Base-by-base conservation (phyloP, 2,113 vertebrate genomes). In the Tamias sibiricus region DNA sequence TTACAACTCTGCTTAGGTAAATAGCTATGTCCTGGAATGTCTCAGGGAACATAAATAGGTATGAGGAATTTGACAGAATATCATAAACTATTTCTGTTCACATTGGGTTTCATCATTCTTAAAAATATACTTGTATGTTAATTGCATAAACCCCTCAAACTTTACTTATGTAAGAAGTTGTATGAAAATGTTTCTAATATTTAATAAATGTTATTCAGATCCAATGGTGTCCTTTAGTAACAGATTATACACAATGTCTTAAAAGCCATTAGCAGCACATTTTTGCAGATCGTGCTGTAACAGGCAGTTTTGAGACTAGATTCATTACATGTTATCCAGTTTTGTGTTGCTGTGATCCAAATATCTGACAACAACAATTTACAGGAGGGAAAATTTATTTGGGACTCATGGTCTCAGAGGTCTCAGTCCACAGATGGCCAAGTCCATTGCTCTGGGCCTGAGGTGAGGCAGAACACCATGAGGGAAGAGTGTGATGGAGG, bases 151-250 rank as follows among this genome's bases (percentile, higher is more conserved):
- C 4, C 7, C 69, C 57, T 82, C 8, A 20, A 84, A 44, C 16
- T 24, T 87, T 66, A 68, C 71, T 66, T 85, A 32, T 47, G 12
- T 94, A 44, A 93, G 68, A 94, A 95, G 68, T 83, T 91, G 87
- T 81, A 74, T 97, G 92, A 95, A 91, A 88, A 57, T 68, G 64
- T 94, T 87, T 76, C 69, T 88, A 96, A 87, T 69, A 92, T 92
- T 96, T 97, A 93, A 90, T 94, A 95, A 96, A 95, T 88, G 54
- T 83, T 94, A 81, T 87, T 80, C 87, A 87, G 82, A 47, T 68
- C 40, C 83, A 91, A 82, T 16, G 37, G 35, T 93, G 40, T 96
- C 95, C 32, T 95, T 52, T 75, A 79, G 82, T 42, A 83, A 95
- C n/a, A 71, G 79, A 89, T 93, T 96, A 87, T 44, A 92, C 89